Evolutionary conservation across 37 sponge, comb jelly and placozoan genomes (phyloP), one percentile per base, ranked within the genome.

Genomic region (Theonella swinhoei): DNA sequence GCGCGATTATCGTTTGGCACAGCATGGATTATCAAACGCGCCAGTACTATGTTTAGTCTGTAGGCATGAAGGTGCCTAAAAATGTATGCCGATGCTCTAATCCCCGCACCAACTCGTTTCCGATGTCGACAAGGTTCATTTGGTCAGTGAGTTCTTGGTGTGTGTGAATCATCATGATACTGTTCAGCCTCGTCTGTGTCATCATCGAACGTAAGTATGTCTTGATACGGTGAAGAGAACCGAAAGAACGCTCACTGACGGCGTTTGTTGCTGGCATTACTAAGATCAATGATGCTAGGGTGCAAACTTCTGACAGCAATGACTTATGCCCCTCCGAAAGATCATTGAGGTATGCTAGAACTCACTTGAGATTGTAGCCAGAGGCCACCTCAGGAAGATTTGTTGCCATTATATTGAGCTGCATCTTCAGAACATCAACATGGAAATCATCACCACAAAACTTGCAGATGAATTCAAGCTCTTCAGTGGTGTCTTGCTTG

Each of bases 241-340:
- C 82, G 62, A 93, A 93, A 2, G 87, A 88, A n/a, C 94, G 54
- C 62, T 93, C 94, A 31, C 89, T 89, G 20, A 70, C 65, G 20
- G 87, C 87, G 71, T 93, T 93, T 19, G 89, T 89, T 39, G 87
- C 78, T 26, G 89, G 54, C 11, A 47, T 14, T 47, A 47, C 54
- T 17, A 47, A 14, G 14, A 47, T 47, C 14, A 47, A 47, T n/a
- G 54, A 47, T 47, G 14, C 7, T 17, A 47, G 54, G 7, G 7
- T 47, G 7, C 7, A 7, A 17, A 14, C 54, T 47, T 47, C 54
- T 47, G 54, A 47, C 11, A 47, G 54, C 54, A 47, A 47, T 14
- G 7, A 14, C 54, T 47, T 7, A 14, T 47, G 7, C 14, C 11
- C 54, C 54, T 47, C n/a, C n/a, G n/a, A n/a, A n/a, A n/a, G n/a